A percentile compares a stretch with the other conserved stretches of the same genome.
Conservation (phyloP, 2,113 vertebrate species). For the Bostrychus sinensis region DNA sequence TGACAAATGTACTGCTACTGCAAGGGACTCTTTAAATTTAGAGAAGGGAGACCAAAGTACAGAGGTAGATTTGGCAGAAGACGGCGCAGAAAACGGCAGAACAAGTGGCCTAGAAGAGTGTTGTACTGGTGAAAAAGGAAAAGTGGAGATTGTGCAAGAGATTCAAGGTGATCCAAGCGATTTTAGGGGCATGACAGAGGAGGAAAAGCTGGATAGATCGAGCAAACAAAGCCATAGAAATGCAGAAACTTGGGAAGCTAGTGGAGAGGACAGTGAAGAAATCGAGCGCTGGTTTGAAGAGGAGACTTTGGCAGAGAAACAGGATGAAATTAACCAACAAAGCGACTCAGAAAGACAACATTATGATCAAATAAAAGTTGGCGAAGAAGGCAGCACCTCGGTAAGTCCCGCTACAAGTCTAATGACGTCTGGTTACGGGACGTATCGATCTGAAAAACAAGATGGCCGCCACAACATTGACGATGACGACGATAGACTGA, state of each 20-base stretch:
- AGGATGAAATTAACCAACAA: background rate
- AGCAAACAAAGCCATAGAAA: background rate
- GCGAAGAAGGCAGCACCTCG: constrained; percentile 15
- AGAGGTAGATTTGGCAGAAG: background rate
- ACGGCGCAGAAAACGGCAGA: background rate
- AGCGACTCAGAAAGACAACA: background rate
- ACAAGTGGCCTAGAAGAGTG: background rate
- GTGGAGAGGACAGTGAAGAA: constrained; percentile 35
- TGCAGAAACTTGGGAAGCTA: background rate
- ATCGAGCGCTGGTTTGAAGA: constrained; percentile 1
- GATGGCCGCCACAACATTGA: constrained; percentile 55
- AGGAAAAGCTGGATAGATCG: background rate
- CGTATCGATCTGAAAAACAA: constrained; percentile 61
- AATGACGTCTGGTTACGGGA: constrained; percentile 76
- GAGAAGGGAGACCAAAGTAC: background rate
- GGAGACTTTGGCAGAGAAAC: constrained; percentile 17
- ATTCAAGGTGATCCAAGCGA: background rate
- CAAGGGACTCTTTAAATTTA: too few relatives aligned
- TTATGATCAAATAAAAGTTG: background rate
- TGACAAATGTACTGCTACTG: too few relatives aligned
- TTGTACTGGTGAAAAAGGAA: background rate
- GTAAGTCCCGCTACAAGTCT: constrained; percentile 60
- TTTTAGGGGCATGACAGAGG: background rate
- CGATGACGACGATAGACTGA: constrained; percentile 28
- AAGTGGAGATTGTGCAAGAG: background rate